Percentiles rank a stretch among this genome's conserved stretches.
Conservation (phyloP, 2,888 invertebrate genomes). For the Formica aserva region DNA sequence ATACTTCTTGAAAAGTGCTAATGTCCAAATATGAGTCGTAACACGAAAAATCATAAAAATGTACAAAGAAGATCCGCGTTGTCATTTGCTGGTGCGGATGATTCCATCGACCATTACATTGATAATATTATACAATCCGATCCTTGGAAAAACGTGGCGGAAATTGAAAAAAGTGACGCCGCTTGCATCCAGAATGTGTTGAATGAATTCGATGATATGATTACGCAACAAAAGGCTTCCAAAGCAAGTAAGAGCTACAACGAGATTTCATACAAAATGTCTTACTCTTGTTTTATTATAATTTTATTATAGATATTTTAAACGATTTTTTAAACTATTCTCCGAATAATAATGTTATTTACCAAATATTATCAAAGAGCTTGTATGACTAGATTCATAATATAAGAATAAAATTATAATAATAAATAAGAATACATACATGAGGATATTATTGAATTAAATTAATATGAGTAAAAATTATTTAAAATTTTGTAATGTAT, state of each 20-base stretch:
- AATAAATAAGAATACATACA: background rate
- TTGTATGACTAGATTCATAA: background rate
- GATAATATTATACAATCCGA: slow-evolving; percentile 47
- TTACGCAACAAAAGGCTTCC: slow-evolving; percentile 1
- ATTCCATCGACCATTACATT: slow-evolving; percentile 54
- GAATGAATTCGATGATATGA: slow-evolving; percentile 50
- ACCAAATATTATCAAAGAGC: background rate
- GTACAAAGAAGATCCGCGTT: slow-evolving; percentile 49
- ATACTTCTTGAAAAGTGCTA: background rate
- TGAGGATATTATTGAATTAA: background rate
- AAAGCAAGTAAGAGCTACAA: slow-evolving; percentile 21
- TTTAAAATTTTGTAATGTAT: background rate
- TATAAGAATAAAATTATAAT: background rate
- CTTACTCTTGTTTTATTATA: background rate
- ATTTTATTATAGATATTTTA: background rate
- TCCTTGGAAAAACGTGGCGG: slow-evolving; percentile 49
- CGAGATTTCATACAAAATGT: background rate
- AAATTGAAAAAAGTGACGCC: slow-evolving; percentile 42
- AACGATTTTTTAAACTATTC: background rate
- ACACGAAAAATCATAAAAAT: background rate
- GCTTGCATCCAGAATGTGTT: slow-evolving; percentile 46
- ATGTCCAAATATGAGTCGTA: slow-evolving; percentile 32
- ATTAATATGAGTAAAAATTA: background rate
- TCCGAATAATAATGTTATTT: background rate
- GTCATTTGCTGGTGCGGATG: slow-evolving; percentile 49